Evolutionary conservation across 2,113 vertebrate genomes (phyloP), one percentile per base, ranked within the genome.

Genomic region (Oceanites oceanicus): DNA sequence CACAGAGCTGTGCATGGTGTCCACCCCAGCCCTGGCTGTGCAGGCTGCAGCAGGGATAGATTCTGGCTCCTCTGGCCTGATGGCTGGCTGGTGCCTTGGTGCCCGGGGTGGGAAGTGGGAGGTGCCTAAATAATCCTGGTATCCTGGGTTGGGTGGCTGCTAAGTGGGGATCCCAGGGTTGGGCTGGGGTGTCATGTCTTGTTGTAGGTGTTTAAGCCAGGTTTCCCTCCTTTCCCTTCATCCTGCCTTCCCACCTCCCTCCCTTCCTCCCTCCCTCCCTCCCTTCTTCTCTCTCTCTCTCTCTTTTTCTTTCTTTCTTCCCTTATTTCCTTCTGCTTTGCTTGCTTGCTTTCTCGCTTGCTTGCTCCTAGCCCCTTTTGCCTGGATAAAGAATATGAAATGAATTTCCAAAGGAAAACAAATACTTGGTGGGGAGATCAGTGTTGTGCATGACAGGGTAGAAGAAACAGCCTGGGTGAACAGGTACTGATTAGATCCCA

Each of bases 301-400:
- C 17, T 11, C 11, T 52, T 14, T 15, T 16, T 32, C 22, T 50
- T 32, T 40, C 13, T 6, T n/a, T 44, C 34, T 47, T 6, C 15
- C 17, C 23, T 53, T 36, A 42, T 52, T 70, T 45, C 6, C 2
- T 47, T 53, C 18, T 62, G 18, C 63, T 15, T 61, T 44, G 13
- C 38, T 72, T 34, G 4, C 17, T 70, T 68, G 5, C 13, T 32
- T 30, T 59, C 47, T 78, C 2, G 0, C 21, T 42, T 3, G 1
- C 27, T 61, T 47, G 21, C 26, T 74, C 26, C 34, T 86, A 52
- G 5, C 6, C 27, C 9, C 14, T 42, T 67, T 80, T 59, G 20
- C 52, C 29, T 66, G 38, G 13, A 49, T 56, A 32, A 78, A 65
- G 42, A 59, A 47, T 53, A 27, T 38, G 21, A 79, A 89, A 56